A percentile compares a stretch with the other conserved stretches of the same genome.
These are phyloP conservation scores for Agapetus fuscipes DNA, from an alignment of 2,888 invertebrate genomes.

Conservation along the genomic window DNA sequence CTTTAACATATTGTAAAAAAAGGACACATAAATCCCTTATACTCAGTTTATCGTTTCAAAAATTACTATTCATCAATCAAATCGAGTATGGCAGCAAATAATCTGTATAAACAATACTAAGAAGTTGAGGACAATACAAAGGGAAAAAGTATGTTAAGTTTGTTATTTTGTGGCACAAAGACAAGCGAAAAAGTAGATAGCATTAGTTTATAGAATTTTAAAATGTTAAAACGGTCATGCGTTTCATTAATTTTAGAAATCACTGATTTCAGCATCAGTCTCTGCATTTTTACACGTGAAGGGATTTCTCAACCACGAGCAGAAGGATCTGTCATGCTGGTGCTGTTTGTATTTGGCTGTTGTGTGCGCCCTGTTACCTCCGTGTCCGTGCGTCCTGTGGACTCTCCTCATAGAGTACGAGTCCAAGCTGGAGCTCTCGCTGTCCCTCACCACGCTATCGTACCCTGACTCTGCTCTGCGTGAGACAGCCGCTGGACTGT, in stretches of 20 bases:
- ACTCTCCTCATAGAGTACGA: conserved; percentile 47
- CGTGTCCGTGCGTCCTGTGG: conserved; percentile 41
- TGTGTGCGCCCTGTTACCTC: conserved; percentile 38
- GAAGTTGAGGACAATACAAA: too few relatives aligned
- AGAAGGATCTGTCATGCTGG: conserved; percentile 58
- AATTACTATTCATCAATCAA: background rate
- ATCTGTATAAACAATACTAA: too few relatives aligned
- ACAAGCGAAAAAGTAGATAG: conserved; percentile 3
- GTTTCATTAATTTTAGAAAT: conserved; percentile 34
- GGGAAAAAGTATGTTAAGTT: too few relatives aligned
- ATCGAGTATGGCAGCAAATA: background rate
- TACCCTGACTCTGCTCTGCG: conserved; percentile 83
- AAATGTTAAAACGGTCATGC: background rate
- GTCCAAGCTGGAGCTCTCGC: conserved; percentile 79
- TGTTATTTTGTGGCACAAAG: too few relatives aligned
- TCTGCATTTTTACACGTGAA: conserved; percentile 71
- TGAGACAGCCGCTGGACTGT: conserved; percentile 68
- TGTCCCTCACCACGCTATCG: conserved; percentile 82
- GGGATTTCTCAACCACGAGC: conserved; percentile 66
- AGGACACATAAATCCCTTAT: too few relatives aligned
- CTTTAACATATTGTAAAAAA: too few relatives aligned
- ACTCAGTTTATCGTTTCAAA: too few relatives aligned
- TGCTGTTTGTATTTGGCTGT: conserved; percentile 60
- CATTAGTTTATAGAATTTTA: conserved; percentile 2
- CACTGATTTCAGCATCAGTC: conserved; percentile 58